Conservation (phyloP, 1,140 invertebrate species). For the Cataglyphis hispanica region DNA sequence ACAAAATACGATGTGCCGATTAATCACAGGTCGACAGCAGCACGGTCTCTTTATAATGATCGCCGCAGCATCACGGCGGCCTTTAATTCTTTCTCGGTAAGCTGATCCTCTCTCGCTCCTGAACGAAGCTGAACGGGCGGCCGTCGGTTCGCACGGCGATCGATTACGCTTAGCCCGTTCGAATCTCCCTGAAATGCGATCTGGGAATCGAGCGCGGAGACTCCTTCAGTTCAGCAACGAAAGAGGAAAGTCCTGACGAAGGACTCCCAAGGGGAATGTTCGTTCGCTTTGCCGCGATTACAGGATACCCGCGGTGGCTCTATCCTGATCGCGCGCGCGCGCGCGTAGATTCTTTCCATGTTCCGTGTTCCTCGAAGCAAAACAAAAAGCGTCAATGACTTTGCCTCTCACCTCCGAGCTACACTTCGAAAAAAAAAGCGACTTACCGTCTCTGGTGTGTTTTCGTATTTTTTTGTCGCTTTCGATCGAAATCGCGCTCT, state of each 20-base stretch:
- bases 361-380: conserved; percentile 36
- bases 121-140: conserved; percentile 61
- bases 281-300: conserved; percentile 80
- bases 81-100: conserved; percentile 65
- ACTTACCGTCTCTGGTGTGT: conserved; percentile 9
- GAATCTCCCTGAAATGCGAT: conserved; percentile 79
- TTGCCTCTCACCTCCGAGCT: conserved; percentile 39
- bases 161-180: conserved; percentile 73
- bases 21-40: conserved; percentile 26
- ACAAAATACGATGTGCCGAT: not conserved
- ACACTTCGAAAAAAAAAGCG: not conserved
- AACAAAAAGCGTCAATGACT: conserved; percentile 47
- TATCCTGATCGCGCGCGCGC: conserved; percentile 37
- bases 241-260: conserved; percentile 82
- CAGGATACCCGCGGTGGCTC: conserved; percentile 73
- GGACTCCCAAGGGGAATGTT: conserved; percentile 81
- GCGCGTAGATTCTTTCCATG: conserved; percentile 38
- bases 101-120: conserved; percentile 40
- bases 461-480: conserved; percentile 2
- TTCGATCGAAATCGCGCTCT: not conserved
- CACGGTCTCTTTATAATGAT: conserved; percentile 40
- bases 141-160: conserved; percentile 73
- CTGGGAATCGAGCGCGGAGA: conserved; percentile 78
- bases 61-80: conserved; percentile 9
- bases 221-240: conserved; percentile 77